A percentile compares a stretch with the other conserved stretches of the same genome.
These are phyloP conservation scores for Monochamus saltuarius DNA, from an alignment of 1,140 invertebrate species.

Conservation along the genomic window DNA sequence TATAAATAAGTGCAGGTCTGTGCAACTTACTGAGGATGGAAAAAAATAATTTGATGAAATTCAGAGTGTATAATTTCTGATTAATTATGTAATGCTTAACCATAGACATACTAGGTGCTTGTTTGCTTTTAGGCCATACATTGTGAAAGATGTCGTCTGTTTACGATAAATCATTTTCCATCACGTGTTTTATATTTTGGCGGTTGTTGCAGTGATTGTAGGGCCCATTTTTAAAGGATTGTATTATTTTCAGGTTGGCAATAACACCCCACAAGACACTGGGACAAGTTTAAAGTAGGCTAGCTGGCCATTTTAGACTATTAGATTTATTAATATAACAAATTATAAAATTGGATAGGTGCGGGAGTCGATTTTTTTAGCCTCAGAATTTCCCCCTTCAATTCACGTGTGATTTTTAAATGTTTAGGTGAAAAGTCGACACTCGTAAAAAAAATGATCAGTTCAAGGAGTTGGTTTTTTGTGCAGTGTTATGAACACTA, in stretches of 20 bases:
- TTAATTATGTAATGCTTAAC: too few species aligned
- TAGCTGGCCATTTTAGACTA: slow-evolving; percentile 46
- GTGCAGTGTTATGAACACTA: slow-evolving; percentile 48
- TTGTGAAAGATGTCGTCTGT: neutral
- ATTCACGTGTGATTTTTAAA: slow-evolving; percentile 20
- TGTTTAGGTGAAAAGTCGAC: slow-evolving; percentile 29
- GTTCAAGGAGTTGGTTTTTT: slow-evolving; percentile 43
- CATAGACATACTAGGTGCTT: neutral
- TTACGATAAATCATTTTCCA: too few species aligned
- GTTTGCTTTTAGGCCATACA: neutral
- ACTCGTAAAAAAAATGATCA: slow-evolving; percentile 34
- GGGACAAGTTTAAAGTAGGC: slow-evolving; percentile 49
- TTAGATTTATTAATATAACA: slow-evolving; percentile 49
- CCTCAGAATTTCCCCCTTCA: slow-evolving; percentile 7
- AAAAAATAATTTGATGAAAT: too few species aligned
- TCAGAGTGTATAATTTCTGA: too few species aligned
- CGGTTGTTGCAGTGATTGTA: too few species aligned
- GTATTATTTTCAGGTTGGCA: slow-evolving; percentile 43
- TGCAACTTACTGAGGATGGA: too few species aligned
- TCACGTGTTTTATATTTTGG: too few species aligned
- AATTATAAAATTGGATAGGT: slow-evolving; percentile 47
- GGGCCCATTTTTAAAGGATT: slow-evolving; percentile 2
- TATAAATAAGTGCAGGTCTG: too few species aligned
- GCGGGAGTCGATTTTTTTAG: slow-evolving; percentile 35
- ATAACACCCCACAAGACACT: slow-evolving; percentile 45